phyloP scores from a whole-genome alignment of 2,113 vertebrate genomes.

The Plecotus auritus region DNA sequence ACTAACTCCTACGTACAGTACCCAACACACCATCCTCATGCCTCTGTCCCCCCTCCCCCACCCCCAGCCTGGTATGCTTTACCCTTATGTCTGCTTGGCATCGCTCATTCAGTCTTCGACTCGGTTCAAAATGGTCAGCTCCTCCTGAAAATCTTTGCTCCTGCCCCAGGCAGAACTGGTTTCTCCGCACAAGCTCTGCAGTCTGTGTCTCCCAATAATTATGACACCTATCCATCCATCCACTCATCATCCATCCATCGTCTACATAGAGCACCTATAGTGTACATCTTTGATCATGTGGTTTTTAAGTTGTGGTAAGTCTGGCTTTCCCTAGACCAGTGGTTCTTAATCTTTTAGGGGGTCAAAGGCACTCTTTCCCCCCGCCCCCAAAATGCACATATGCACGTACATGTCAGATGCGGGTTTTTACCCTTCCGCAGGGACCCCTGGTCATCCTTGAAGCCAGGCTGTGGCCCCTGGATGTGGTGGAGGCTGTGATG shows the following conservation, averaged over 20 bases:
- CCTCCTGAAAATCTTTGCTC: background rate
- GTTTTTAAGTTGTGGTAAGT: background rate
- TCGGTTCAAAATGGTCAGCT: background rate
- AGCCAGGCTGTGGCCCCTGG: background rate
- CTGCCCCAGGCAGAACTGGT: background rate
- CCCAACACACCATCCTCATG: rapidly evolving
- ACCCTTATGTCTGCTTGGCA: background rate
- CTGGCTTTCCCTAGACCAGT: background rate
- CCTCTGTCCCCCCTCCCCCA: background rate
- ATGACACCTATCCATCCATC: background rate
- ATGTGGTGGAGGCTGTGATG: too few species aligned
- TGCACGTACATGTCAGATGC: too few species aligned
- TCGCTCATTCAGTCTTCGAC: background rate
- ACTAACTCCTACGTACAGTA: rapidly evolving
- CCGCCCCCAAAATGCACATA: background rate
- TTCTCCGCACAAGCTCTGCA: background rate
- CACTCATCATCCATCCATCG: background rate
- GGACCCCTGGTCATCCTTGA: background rate
- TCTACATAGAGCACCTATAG: background rate
- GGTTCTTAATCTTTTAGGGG: background rate
- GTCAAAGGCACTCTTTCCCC: background rate
- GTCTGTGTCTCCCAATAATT: background rate
- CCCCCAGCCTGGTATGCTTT: background rate
- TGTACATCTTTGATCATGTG: background rate
- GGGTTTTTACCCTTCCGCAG: background rate